phyloP scores from a whole-genome alignment of 2,113 vertebrate species.

The Scomber japonicus region DNA sequence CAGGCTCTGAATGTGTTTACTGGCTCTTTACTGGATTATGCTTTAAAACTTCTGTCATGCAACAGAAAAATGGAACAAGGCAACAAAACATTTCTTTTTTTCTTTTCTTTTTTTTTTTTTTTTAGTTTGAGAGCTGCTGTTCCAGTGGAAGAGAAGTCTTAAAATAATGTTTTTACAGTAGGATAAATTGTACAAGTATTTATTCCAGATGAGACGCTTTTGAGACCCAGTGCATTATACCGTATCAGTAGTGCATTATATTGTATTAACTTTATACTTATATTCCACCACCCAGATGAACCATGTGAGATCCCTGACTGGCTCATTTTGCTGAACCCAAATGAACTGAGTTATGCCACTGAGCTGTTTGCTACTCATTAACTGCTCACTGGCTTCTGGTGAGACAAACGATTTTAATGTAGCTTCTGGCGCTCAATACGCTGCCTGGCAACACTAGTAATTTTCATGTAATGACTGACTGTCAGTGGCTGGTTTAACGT shows the following conservation, averaged over 20 bases:
- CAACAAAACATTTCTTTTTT: conserved; percentile 46
- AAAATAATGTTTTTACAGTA: conserved; percentile 32
- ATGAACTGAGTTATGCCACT: conserved; percentile 40
- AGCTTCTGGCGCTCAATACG: conserved; percentile 46
- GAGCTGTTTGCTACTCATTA: conserved; percentile 52
- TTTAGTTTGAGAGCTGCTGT: conserved; percentile 37
- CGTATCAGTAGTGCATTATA: conserved; percentile 33
- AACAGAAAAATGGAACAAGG: conserved; percentile 63
- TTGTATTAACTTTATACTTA: conserved; percentile 29
- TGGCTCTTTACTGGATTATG: conserved; percentile 69
- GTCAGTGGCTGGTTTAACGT: conserved; percentile 48
- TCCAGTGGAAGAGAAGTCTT: background rate
- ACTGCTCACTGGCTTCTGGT: conserved; percentile 30
- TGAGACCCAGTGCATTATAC: conserved; percentile 42
- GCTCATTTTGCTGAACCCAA: conserved; percentile 44
- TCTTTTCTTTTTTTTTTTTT: background rate
- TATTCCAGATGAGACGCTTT: conserved; percentile 44
- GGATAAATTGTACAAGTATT: conserved; percentile 32
- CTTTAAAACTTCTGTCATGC: conserved; percentile 76
- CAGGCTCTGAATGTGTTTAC: conserved; percentile 74
- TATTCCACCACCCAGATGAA: conserved; percentile 20
- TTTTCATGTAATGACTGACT: conserved; percentile 31
- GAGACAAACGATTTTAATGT: conserved; percentile 36
- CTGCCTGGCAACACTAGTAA: conserved; percentile 12
- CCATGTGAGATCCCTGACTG: conserved; percentile 31